Percentiles rank a stretch among this genome's conserved stretches.
These are phyloP conservation scores for Cephalopholis sonnerati DNA, from an alignment of 2,113 vertebrate species.

Conservation along the genomic window DNA sequence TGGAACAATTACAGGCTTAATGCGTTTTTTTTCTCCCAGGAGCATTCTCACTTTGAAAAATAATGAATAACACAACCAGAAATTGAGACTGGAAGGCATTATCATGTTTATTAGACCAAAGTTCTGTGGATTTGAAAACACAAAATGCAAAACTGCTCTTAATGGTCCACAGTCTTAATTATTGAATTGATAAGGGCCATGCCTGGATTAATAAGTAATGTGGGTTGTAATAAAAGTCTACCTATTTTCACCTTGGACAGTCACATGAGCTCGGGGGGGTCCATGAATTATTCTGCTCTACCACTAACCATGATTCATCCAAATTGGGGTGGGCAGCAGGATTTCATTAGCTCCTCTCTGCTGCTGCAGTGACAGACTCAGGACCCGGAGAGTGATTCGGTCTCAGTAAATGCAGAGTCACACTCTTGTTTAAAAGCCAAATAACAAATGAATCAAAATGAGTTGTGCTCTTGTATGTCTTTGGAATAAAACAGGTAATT, in stretches of 20 bases:
- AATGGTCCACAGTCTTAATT: conserved; percentile 39
- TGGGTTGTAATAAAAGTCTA: conserved; percentile 50
- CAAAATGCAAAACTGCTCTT: conserved; percentile 27
- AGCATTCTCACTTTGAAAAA: conserved; percentile 40
- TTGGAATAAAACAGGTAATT: conserved; percentile 49
- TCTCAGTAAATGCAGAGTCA: conserved; percentile 43
- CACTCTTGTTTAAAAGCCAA: conserved; percentile 43
- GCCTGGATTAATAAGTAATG: conserved; percentile 54
- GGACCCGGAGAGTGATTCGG: conserved; percentile 35
- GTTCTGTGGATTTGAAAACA: conserved; percentile 34
- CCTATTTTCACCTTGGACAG: conserved; percentile 50
- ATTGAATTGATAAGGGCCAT: conserved; percentile 40
- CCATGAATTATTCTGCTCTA: conserved; percentile 64
- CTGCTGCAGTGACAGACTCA: conserved; percentile 18
- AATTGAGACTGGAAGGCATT: conserved; percentile 16
- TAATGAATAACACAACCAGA: conserved; percentile 38
- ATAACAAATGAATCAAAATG: conserved; percentile 40
- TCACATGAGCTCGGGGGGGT: conserved; percentile 39
- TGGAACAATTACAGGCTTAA: conserved; percentile 36
- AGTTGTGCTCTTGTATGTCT: conserved; percentile 18
- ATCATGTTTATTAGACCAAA: conserved; percentile 14
- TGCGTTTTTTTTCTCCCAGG: background rate
- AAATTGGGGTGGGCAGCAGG: conserved; percentile 46
- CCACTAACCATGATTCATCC: conserved; percentile 37
- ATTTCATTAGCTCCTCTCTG: conserved; percentile 51